phyloP scores from a whole-genome alignment of 2,113 vertebrate species.

The Charina bottae region DNA sequence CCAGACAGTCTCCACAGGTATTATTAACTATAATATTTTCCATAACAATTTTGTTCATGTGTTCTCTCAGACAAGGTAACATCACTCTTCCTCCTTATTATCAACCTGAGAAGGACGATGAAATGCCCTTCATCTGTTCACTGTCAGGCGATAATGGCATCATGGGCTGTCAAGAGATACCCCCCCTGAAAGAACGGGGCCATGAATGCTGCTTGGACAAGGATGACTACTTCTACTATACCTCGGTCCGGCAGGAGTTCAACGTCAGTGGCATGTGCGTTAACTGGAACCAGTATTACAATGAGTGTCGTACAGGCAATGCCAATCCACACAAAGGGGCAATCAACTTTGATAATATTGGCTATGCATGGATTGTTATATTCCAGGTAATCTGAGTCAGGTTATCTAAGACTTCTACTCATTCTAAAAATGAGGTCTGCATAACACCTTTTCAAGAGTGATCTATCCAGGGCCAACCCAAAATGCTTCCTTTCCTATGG shows the following conservation, averaged over 20 bases:
- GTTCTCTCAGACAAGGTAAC: constrained; percentile 79
- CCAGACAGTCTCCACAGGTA: background rate
- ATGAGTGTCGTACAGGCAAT: constrained; percentile 88
- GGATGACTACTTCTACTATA: constrained; percentile 87
- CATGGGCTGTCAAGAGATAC: constrained; percentile 93
- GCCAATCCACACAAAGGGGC: constrained; percentile 95
- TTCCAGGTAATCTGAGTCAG: constrained; percentile 84
- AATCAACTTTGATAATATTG: constrained; percentile 99
- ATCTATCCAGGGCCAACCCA: background rate
- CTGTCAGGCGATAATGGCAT: constrained; percentile 95
- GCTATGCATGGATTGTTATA: constrained; percentile 98
- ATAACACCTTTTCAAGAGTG: background rate
- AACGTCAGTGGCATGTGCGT: constrained; percentile 87
- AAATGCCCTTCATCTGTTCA: constrained; percentile 97
- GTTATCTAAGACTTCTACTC: background rate
- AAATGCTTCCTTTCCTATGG: background rate
- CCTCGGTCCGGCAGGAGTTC: constrained; percentile 81
- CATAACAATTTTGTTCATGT: constrained; percentile 10
- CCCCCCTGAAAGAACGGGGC: constrained; percentile 86
- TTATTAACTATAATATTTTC: background rate
- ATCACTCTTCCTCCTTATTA: constrained; percentile 91
- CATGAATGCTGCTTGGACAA: constrained; percentile 91
- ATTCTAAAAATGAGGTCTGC: background rate
- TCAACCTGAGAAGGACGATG: constrained; percentile 91
- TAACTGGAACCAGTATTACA: constrained; percentile 99